A percentile compares a stretch with the other conserved stretches of the same genome.
phyloP scores from a whole-genome alignment of 2,888 invertebrate genomes.

The Mythimna lalbum region DNA sequence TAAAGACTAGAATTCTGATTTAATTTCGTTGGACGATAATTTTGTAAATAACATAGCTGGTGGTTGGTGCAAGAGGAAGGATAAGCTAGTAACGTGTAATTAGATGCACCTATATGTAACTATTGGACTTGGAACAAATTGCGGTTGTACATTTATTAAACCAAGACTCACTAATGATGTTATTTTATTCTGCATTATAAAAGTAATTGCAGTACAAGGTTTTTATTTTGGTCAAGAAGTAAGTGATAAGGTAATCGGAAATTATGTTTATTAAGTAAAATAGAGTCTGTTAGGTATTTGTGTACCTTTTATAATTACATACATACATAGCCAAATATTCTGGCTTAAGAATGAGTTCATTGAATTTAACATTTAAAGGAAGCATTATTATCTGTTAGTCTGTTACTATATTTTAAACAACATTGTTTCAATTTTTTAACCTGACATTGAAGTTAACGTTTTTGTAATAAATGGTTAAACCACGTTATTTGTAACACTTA shows the following conservation, averaged over 20 bases:
- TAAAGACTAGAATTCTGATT: conserved; percentile 60
- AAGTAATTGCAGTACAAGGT: conserved; percentile 32
- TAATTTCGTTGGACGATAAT: conserved; percentile 56
- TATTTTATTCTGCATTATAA: conserved; percentile 39
- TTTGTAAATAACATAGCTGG: conserved; percentile 59
- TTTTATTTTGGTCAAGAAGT: conserved; percentile 25
- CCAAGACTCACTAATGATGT: conserved; percentile 36
- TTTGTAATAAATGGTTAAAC: conserved; percentile 46
- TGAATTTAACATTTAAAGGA: conserved; percentile 16
- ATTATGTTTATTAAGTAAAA: conserved; percentile 13
- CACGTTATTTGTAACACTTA: conserved; percentile 64
- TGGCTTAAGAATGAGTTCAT: conserved; percentile 11
- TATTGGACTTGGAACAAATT: conserved; percentile 59
- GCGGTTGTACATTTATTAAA: conserved; percentile 52
- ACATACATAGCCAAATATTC: neutral
- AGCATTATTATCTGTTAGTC: conserved; percentile 15
- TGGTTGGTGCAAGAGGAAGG: conserved; percentile 67
- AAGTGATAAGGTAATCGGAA: conserved; percentile 10
- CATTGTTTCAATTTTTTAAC: conserved; percentile 37
- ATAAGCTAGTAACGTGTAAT: conserved; percentile 67
- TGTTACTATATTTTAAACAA: conserved; percentile 29
- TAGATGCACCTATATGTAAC: conserved; percentile 67
- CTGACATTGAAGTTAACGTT: conserved; percentile 54
- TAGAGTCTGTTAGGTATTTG: conserved; percentile 3
- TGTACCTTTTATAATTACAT: conserved; percentile 13